Base-by-base conservation (phyloP, 1,140 invertebrate genomes). In the Samia ricini region DNA sequence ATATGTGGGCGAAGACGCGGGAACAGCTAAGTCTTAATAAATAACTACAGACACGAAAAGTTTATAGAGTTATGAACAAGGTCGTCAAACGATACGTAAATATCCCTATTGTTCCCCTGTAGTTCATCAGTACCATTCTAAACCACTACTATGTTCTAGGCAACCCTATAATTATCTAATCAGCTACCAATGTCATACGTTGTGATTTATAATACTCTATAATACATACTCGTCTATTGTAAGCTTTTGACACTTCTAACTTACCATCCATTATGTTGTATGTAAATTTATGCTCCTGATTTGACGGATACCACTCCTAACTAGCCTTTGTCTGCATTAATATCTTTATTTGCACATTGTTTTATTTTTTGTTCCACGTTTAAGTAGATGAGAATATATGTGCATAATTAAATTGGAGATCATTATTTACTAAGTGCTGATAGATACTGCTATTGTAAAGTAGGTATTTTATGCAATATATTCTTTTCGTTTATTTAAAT, bases 181-280 rank as follows among this genome's bases (percentile, higher is more conserved):
- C 33, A 42, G n/a, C 10, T 42, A 42, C 33, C 33, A 42, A 15
- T 42, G 12, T 42, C 12, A 15, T 4, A 42, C 52, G 4, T 0
- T 55, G 20, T 55, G 52, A 55, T 24, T 55, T 24, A 55, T 55
- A 22, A 55, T n/a, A n/a, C n/a, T n/a, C n/a, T n/a, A n/a, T n/a
- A n/a, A n/a, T n/a, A n/a, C n/a, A n/a, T n/a, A n/a, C 10, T 24
- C 24, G 8, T n/a, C 52, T 36, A 57, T 57, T 36, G 20, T 20
- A 42, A 42, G 20, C 56, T 10, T 26, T 29, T 22, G 49, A 56
- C 58, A 60, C 52, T 21, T 19, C n/a, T 62, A 23, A 69, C 60
- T 60, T 36, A 21, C 59, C 20, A 49, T 68, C 48, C 36, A 63
- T 63, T 49, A 64, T 60, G 58, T 56, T 64, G 20, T 63, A 68